A percentile compares a stretch with the other conserved stretches of the same genome.
Evolutionary conservation across 2,797 vertebrate species (phyloP).

Genomic region (Onychomys arenicola): DNA sequence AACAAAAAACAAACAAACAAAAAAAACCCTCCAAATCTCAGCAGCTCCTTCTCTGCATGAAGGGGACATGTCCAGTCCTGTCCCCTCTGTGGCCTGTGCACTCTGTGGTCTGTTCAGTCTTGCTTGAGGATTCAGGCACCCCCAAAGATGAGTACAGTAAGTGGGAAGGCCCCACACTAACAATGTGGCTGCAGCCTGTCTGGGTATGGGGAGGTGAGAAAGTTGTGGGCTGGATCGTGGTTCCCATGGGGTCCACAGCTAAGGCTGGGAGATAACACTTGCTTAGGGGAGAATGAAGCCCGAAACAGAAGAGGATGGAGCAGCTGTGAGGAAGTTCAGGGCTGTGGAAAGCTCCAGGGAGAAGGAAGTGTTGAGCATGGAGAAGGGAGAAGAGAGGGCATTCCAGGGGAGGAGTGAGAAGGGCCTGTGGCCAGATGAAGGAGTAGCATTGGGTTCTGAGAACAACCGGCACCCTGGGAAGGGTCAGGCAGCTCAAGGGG

Average conservation of each 20-base stretch:
- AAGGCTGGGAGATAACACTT: not conserved
- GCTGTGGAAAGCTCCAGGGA: not conserved
- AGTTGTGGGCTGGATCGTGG: not conserved
- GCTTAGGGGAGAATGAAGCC: not conserved
- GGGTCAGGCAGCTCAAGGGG: not conserved
- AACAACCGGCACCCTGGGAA: not conserved
- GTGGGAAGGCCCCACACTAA: not conserved
- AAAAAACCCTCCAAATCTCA: not conserved
- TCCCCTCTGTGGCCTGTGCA: not conserved
- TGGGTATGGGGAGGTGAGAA: not conserved
- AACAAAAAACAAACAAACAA: not conserved
- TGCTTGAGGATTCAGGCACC: conserved; percentile 21
- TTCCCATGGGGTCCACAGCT: not conserved
- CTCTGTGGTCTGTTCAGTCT: not conserved
- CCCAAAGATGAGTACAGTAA: not conserved
- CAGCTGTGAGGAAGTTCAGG: not conserved
- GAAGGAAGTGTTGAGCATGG: not conserved
- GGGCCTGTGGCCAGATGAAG: not conserved
- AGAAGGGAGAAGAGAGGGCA: not conserved
- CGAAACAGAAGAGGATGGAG: no score
- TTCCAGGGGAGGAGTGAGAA: not conserved
- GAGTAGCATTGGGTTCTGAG: not conserved
- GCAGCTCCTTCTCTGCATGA: not conserved
- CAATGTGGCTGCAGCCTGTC: not conserved
- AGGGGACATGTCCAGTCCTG: not conserved